Percentiles rank a stretch among this genome's conserved stretches.
Conservation (phyloP, 2,888 invertebrate species). For the Amphipyra berbera region DNA sequence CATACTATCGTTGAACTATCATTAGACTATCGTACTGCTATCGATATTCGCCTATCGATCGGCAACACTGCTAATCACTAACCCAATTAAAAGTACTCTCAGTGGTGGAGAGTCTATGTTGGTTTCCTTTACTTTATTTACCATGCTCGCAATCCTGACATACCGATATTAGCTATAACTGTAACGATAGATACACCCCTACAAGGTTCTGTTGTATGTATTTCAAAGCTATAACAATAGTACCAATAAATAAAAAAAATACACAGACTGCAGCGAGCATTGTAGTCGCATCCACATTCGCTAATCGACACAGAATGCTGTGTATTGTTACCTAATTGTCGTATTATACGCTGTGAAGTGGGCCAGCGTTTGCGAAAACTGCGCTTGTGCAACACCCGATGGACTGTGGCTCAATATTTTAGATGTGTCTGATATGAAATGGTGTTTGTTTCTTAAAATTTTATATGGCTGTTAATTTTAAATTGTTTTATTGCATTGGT, state of each 20-base stretch:
- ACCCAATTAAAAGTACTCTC: too few species aligned
- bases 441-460: constrained; percentile 4
- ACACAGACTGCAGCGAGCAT: background rate
- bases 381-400: constrained; percentile 30
- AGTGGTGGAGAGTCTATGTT: too few species aligned
- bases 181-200: too few species aligned
- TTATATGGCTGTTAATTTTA: background rate
- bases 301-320: constrained; percentile 49
- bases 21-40: too few species aligned
- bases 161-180: too few species aligned
- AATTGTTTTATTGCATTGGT: background rate
- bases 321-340: constrained; percentile 61
- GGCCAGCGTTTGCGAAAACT: constrained; percentile 57
- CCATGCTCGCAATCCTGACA: too few species aligned
- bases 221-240: background rate
- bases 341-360: constrained; percentile 60
- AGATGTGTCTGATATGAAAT: constrained; percentile 53
- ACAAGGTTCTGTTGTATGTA: too few species aligned
- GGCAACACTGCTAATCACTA: too few species aligned
- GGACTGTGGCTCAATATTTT: constrained; percentile 45
- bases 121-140: too few species aligned
- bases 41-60: too few species aligned
- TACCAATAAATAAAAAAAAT: background rate
- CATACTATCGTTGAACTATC: too few species aligned
- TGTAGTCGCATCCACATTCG: constrained; percentile 28